phyloP scores from a whole-genome alignment of 2,113 vertebrate genomes.

The Rhabdornis inornatus region DNA sequence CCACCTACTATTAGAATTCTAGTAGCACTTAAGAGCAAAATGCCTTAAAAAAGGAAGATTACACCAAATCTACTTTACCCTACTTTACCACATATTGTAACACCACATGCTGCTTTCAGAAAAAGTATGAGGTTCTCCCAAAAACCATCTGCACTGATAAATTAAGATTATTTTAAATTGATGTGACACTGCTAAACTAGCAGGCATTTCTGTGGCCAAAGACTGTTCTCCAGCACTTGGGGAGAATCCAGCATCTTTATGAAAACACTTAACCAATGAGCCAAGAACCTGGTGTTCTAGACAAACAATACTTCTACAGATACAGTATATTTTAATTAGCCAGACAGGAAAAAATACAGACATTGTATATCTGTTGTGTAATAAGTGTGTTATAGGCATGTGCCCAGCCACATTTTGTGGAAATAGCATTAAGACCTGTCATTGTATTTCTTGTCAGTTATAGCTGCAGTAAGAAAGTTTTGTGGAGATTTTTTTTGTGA shows the following conservation, averaged over 20 bases:
- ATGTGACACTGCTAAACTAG: not conserved
- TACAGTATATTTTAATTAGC: not conserved
- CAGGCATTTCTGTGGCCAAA: not conserved
- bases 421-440: not conserved
- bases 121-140: not conserved
- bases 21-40: not conserved
- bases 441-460: not conserved
- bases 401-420: not conserved
- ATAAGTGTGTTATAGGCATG: not conserved
- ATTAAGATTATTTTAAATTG: not conserved
- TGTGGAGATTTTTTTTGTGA: not conserved
- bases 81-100: not conserved
- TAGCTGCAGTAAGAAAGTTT: not conserved
- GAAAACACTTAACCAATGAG: not conserved
- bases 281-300: not conserved
- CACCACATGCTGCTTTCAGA: not conserved
- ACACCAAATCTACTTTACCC: not conserved
- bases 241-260: not conserved
- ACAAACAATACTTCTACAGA: not conserved
- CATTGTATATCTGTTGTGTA: not conserved
- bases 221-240: not conserved
- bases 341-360: not conserved
- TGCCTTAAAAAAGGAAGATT: not conserved
- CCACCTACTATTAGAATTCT: not conserved
- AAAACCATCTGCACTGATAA: not conserved